phyloP scores from a whole-genome alignment of 1,140 invertebrate genomes.

The Euura saliciscinereae region DNA sequence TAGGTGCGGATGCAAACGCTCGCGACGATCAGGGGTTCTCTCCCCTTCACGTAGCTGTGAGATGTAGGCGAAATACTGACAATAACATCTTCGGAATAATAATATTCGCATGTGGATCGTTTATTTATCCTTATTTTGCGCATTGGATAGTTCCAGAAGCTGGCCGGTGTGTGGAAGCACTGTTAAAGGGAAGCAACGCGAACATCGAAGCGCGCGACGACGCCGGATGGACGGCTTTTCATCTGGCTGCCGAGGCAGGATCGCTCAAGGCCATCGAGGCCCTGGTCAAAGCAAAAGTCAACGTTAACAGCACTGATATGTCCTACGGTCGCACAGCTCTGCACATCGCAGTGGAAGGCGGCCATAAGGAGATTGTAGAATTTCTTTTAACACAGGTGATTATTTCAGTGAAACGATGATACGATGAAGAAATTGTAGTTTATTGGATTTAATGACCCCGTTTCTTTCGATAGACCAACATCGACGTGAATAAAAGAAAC shows the following conservation, averaged over 20 bases:
- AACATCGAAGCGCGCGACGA: conserved; percentile 37
- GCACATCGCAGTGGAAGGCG: conserved; percentile 63
- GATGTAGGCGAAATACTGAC: conserved; percentile 46
- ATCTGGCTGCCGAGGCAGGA: conserved; percentile 59
- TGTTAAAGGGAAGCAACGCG: conserved; percentile 31
- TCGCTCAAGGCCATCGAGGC: conserved; percentile 56
- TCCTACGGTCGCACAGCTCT: conserved; percentile 64
- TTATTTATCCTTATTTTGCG: not conserved
- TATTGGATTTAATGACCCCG: not conserved
- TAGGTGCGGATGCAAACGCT: conserved; percentile 59
- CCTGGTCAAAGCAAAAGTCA: conserved; percentile 55
- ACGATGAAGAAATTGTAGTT: conserved; percentile 15
- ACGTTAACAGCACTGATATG: conserved; percentile 58
- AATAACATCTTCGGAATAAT: conserved; percentile 40
- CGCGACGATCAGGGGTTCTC: conserved; percentile 58
- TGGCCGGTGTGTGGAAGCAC: conserved; percentile 34
- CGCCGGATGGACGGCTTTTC: conserved; percentile 60
- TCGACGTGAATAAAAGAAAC: conserved; percentile 48
- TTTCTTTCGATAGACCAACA: conserved; percentile 39
- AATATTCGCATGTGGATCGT: conserved; percentile 22
- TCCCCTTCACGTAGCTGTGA: conserved; percentile 60
- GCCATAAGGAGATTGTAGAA: conserved; percentile 56
- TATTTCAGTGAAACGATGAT: conserved; percentile 10
- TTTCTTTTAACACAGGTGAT: conserved; percentile 56
- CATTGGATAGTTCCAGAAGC: conserved; percentile 25